A percentile compares a stretch with the other conserved stretches of the same genome.
phyloP scores from a whole-genome alignment of 2,113 vertebrate species.

The Amphiprion ocellaris region DNA sequence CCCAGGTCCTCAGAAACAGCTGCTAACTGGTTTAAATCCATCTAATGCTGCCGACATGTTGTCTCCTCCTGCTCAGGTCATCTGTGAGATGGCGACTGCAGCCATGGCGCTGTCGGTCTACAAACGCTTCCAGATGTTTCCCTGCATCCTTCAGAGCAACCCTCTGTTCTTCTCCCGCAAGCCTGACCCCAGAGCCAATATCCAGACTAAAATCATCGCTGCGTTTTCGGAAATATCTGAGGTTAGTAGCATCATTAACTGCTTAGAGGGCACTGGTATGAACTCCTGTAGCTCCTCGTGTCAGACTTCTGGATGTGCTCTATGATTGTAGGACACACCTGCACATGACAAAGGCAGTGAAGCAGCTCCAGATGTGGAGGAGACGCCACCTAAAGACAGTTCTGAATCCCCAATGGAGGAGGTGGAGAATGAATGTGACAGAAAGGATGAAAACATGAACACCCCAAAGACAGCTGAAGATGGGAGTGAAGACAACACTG shows the following conservation, averaged over 20 bases:
- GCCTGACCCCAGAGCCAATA: slow-evolving; percentile 54
- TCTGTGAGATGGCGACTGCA: slow-evolving; percentile 78
- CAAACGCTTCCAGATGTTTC: slow-evolving; percentile 75
- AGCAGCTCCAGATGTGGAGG: slow-evolving; percentile 10
- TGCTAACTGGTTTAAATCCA: no score
- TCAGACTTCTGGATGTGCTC: neutral
- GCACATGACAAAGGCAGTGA: slow-evolving; percentile 25
- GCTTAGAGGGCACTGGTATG: neutral
- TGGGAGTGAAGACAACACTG: neutral
- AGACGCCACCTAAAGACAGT: neutral
- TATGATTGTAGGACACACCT: slow-evolving; percentile 28
- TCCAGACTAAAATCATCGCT: slow-evolving; percentile 9
- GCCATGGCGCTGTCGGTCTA: slow-evolving; percentile 68
- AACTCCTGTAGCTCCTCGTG: neutral
- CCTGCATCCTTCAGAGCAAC: slow-evolving; percentile 77
- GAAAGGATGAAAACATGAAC: neutral
- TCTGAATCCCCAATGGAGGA: neutral
- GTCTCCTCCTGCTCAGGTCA: slow-evolving; percentile 58
- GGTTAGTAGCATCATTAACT: slow-evolving; percentile 30
- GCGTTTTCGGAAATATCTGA: slow-evolving; percentile 16
- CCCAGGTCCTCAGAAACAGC: no score
- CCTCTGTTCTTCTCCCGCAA: slow-evolving; percentile 75
- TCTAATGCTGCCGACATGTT: neutral
- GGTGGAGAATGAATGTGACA: fast-evolving
- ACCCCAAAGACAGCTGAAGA: neutral